Evolutionary conservation across 2,888 invertebrate genomes (phyloP), one percentile per base, ranked within the genome.

Genomic region (Folsomia manolachei): DNA sequence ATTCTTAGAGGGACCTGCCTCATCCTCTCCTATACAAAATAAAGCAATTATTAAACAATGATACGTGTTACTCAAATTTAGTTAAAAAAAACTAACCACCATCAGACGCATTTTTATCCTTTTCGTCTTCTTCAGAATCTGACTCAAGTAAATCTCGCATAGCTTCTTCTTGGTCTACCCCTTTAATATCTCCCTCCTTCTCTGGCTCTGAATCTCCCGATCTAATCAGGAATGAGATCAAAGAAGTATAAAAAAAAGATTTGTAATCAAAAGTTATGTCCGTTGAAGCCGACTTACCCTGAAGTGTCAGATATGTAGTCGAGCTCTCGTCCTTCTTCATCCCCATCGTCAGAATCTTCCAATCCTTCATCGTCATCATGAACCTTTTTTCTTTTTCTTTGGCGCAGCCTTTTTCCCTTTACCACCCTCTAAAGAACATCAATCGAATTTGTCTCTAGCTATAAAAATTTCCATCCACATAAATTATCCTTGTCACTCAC

Each of bases 301-400:
- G 92, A 91, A 0, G 91, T 92, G 83, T 93, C 93, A 0, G 94
- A 93, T 82, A 97, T 96, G 82, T 97, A 97, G 84, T 97, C 97
- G 79, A 91, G 88, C 86, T 98, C 97, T 69, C 93, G 85, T 0
- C 97, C 97, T 85, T 97, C 97, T 82, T 94, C 95, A 83, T 98
- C 97, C 0, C 96, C 97, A 83, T 97, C 97, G 84, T 97, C 97
- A 78, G 96, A 96, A 82, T 98, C 97, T 83, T 97, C 97, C 70
- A 92, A 89, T 0, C 95, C 96, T 83, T 97, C 96, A 79, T 92
- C 91, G 75, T 95, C 91, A 0, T 92, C 90, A 76, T 90, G 91
- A 71, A 90, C 90, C 85, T 92, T 91, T 82, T 92, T 92, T 82
- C 92, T 93, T 76, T 81, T 75, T 80, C 70, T 73, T 23, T 69